A percentile compares a stretch with the other conserved stretches of the same genome.
phyloP scores from a whole-genome alignment of 2,113 vertebrate genomes.

The Typhlomys cinereus region DNA sequence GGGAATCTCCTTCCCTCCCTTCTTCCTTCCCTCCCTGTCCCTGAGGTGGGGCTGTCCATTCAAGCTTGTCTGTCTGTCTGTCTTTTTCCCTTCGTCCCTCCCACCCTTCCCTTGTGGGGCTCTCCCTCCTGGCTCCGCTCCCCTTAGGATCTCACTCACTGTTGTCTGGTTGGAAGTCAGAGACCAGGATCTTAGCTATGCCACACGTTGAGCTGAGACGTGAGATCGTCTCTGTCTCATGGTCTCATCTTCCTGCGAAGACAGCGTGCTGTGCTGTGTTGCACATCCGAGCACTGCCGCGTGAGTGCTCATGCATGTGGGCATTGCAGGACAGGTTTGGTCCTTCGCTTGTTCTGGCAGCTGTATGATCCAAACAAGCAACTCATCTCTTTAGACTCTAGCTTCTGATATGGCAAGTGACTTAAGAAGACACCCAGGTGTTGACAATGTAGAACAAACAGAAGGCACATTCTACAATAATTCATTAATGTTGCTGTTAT shows the following conservation, averaged over 20 bases:
- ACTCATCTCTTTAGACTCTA: not conserved
- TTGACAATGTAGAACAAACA: not conserved
- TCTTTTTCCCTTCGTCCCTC: too few species aligned
- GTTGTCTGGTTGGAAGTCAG: too few species aligned
- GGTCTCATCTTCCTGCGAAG: not conserved
- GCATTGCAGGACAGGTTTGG: not conserved
- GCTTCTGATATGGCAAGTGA: not conserved
- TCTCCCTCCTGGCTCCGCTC: too few species aligned
- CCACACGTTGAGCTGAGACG: not conserved
- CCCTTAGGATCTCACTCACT: too few species aligned
- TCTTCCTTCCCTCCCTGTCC: too few species aligned
- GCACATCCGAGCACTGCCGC: rapidly evolving
- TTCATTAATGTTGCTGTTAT: not conserved
- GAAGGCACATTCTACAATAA: not conserved
- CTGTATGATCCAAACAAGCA: not conserved
- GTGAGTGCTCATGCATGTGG: not conserved
- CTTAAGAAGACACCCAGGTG: too few species aligned
- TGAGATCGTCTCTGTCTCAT: not conserved
- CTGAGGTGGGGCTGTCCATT: too few species aligned
- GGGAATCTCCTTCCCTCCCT: too few species aligned
- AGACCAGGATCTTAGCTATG: too few species aligned
- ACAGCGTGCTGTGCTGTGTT: rapidly evolving
- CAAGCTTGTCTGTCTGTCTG: too few species aligned
- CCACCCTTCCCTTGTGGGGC: too few species aligned
- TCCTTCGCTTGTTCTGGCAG: not conserved